These are phyloP conservation scores for Pipra filicauda DNA, from an alignment of 2,113 vertebrate genomes.

Conservation along the genomic window DNA sequence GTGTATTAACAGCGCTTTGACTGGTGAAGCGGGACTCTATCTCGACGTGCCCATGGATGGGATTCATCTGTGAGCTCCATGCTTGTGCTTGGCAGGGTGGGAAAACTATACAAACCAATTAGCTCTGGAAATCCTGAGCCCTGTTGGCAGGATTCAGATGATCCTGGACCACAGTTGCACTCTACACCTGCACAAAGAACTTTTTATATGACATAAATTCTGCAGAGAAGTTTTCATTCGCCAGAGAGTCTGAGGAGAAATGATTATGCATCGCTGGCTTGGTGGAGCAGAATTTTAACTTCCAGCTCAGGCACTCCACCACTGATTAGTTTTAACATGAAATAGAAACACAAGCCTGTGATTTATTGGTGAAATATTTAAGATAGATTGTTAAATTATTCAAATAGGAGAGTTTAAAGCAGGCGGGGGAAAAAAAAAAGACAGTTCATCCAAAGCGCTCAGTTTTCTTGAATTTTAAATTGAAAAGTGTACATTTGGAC, in stretches of 20 bases:
- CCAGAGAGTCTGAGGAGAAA: background rate
- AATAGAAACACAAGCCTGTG: slow-evolving; percentile 31
- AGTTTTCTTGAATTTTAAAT: background rate
- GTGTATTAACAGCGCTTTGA: background rate
- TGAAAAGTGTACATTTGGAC: background rate
- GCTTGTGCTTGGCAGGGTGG: background rate
- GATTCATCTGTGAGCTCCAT: background rate
- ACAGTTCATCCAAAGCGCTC: background rate
- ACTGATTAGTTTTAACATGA: slow-evolving; percentile 45
- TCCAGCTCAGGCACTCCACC: slow-evolving; percentile 2
- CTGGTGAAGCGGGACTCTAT: accelerated
- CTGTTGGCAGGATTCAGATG: background rate
- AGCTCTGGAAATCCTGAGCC: background rate
- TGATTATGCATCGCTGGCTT: background rate
- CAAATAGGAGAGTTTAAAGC: slow-evolving; percentile 16
- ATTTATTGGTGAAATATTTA: slow-evolving; percentile 65
- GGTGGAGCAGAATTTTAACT: slow-evolving; percentile 45
- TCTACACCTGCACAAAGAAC: background rate
- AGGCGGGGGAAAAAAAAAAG: background rate
- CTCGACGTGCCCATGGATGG: accelerated
- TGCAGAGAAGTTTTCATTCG: slow-evolving; percentile 27
- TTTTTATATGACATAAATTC: slow-evolving; percentile 16
- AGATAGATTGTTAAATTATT: slow-evolving; percentile 43
- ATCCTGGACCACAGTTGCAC: accelerated
- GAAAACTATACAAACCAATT: background rate